phyloP scores from a whole-genome alignment of 2,113 vertebrate genomes.

The Cariama cristata region DNA sequence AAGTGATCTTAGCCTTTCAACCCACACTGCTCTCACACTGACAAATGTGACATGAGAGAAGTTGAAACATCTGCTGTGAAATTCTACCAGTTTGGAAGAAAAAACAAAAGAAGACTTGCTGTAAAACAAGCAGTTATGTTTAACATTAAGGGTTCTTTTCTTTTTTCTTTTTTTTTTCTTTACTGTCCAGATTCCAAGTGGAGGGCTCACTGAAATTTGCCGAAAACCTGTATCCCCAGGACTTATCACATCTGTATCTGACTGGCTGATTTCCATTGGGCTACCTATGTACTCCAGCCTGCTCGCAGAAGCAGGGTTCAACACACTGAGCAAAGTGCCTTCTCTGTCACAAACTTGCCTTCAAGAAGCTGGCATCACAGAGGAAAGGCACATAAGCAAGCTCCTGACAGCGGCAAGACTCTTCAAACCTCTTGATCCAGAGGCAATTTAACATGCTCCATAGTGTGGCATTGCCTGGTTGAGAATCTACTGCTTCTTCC shows the following conservation, averaged over 20 bases:
- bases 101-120: not conserved
- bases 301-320: conserved; percentile 83
- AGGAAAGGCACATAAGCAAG: conserved; percentile 88
- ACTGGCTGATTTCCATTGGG: conserved; percentile 94
- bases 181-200: conserved; percentile 88
- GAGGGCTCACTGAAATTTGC: conserved; percentile 92
- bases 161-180: not conserved
- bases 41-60: not conserved
- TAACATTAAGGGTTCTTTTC: not conserved
- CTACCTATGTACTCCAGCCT: conserved; percentile 89
- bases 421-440: conserved; percentile 75
- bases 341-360: conserved; percentile 85
- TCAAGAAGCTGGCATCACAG: conserved; percentile 88
- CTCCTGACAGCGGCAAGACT: conserved; percentile 87
- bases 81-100: not conserved
- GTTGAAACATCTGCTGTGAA: not conserved
- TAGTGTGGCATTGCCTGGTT: not conserved
- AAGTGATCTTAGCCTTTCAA: not conserved
- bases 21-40: not conserved
- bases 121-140: not conserved
- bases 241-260: conserved; percentile 82
- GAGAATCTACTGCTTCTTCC: conserved; percentile 66
- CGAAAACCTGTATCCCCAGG: conserved; percentile 86
- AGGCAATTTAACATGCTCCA: conserved; percentile 67
- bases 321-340: conserved; percentile 86